Percentiles rank a stretch among this genome's conserved stretches.
Evolutionary conservation across 2,113 vertebrate genomes (phyloP).

Genomic region (Ammodytes marinus): DNA sequence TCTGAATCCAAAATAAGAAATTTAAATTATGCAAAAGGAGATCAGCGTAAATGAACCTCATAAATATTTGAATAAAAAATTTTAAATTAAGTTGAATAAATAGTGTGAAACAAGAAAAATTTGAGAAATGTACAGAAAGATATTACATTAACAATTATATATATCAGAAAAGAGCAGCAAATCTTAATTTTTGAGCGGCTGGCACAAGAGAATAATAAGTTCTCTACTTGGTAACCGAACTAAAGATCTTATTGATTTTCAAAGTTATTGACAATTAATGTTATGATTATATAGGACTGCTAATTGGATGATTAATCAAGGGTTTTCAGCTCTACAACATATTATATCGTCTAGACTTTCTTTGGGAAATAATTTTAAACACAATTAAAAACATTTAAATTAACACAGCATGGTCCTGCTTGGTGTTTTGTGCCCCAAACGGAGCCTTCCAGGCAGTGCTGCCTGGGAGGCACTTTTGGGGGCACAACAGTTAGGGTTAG

Average conservation of each 20-base stretch:
- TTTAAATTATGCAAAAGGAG: neutral
- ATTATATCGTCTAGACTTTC: neutral
- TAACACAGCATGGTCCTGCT: no score
- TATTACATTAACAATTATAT: neutral
- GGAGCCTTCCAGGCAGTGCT: no score
- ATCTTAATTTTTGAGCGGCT: neutral
- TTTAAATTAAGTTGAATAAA: no score
- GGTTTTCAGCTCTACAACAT: neutral
- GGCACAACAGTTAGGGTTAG: no score
- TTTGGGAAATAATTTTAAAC: neutral
- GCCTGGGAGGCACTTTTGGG: no score
- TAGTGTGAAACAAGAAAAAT: no score
- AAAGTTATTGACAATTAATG: neutral
- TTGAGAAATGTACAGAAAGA: neutral
- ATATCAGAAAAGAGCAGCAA: neutral
- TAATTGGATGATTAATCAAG: no score
- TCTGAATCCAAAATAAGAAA: neutral
- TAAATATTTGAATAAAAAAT: no score
- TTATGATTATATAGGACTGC: no score
- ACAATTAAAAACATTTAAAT: constrained; percentile 1
- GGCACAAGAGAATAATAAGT: neutral
- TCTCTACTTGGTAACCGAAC: neutral
- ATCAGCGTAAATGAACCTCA: neutral
- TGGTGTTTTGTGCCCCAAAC: no score
- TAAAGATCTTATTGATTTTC: neutral